Base-by-base conservation (phyloP, 1,140 invertebrate species). In the Trichonephila clavata region DNA sequence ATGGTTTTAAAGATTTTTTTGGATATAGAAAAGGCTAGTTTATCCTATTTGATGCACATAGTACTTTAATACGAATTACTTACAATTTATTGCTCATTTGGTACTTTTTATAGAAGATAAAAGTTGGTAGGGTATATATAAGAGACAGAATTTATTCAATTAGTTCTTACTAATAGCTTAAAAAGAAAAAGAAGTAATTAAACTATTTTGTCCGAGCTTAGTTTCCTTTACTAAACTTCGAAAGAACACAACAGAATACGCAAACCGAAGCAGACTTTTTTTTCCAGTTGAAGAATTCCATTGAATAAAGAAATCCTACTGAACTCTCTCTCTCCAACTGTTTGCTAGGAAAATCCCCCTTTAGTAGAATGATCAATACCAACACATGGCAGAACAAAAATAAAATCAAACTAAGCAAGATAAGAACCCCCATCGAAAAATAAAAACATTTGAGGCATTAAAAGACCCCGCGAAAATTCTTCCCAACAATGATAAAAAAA, bases 381-480 rank as follows among this genome's bases (percentile, higher is more conserved):
- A 39, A 18, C 24, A 16, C 27, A 27, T 2, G 24, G 27, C 24
- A 77, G n/a, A 71, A 71, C 18, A 77, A 77, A 77, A 77, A 32
- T 32, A 77, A 77, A 77, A 77, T 77, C 71, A 77, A 77, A 32
- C 16, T 77, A 77, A 77, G 71, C 71, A 77, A 77, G 43, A 83
- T 57, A 83, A 50, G 39, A 57, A 57, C 81, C 43, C 81, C 81
- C 20, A 50, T 59, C 39, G 18, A 83, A 83, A 83, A 57, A 83
- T n/a, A 63, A 87, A 65, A 87, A 63, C 60, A 63, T 65, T 63
- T 87, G 32, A 63, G 32, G 86, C 86, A 87, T 87, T 63, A 87
- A 87, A 87, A 87, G n/a, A 63, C 27, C 86, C 59, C 10, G 61
- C 32, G 83, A 84, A 84, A 87, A 87, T n/a, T 63, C 86, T 87